Evolutionary conservation across 2,113 vertebrate species (phyloP).

Genomic region (Ophiodon elongatus): DNA sequence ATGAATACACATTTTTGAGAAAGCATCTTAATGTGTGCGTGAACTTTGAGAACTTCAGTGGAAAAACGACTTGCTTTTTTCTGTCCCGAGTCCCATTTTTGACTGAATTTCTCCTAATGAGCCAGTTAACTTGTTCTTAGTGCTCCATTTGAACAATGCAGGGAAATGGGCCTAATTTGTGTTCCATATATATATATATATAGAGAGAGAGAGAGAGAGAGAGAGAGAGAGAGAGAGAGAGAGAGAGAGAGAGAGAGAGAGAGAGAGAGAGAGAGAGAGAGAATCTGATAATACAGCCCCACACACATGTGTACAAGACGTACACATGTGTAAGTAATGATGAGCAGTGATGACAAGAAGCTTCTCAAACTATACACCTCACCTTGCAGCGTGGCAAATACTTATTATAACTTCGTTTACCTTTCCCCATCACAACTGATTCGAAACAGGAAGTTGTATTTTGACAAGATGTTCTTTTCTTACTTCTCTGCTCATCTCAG

Average conservation of each 20-base stretch:
- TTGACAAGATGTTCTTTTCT: slow-evolving; percentile 6
- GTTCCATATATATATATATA: no score
- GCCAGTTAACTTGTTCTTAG: slow-evolving; percentile 54
- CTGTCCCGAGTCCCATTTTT: slow-evolving; percentile 6
- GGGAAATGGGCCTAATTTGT: slow-evolving; percentile 60
- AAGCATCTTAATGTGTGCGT: slow-evolving; percentile 47
- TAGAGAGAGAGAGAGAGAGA: no score
- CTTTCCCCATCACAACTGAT: neutral
- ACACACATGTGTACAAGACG: neutral
- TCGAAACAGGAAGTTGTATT: slow-evolving; percentile 3
- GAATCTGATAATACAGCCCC: slow-evolving; percentile 10
- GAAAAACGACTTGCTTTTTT: slow-evolving; percentile 39
- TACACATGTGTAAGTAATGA: neutral
- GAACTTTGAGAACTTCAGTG: slow-evolving; percentile 29
- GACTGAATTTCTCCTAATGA: slow-evolving; percentile 57
- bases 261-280: no score
- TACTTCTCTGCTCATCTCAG: slow-evolving; percentile 31
- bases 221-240: slow-evolving; percentile 26
- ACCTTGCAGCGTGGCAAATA: slow-evolving; percentile 12
- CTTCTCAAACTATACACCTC: slow-evolving; percentile 1
- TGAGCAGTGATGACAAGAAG: neutral
- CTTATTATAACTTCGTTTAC: slow-evolving; percentile 16
- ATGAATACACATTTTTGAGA: slow-evolving; percentile 51
- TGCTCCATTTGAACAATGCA: slow-evolving; percentile 22
- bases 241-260: slow-evolving; percentile 4